Base-by-base conservation (phyloP, 2,113 vertebrate genomes). In the Alectura lathami region DNA sequence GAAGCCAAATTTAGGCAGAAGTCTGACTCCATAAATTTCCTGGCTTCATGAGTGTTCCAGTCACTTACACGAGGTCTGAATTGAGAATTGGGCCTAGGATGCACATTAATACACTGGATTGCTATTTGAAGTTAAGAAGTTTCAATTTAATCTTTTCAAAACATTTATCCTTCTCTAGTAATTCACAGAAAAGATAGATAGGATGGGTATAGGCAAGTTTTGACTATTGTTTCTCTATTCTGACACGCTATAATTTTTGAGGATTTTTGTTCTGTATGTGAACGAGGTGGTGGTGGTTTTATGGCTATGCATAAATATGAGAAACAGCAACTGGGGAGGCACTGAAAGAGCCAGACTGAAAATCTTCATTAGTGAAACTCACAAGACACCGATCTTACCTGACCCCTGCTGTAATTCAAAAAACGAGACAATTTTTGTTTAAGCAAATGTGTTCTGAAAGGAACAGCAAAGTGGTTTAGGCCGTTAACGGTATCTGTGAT, bases 301-400 rank as follows among this genome's bases (percentile, higher is more conserved):
- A 72, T 21, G 26, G 40, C 80, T 87, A 26, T 45, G 75, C 48
- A 73, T 29, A 74, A 91, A 56, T 38, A 82, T 53, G 91, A 95
- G 91, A 96, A 86, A 93, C 18, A 92, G 42, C 48, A 96, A 66
- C 36, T 47, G 38, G 38, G 34, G 73, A 75, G 79, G 54, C 36
- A 43, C 64, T 77, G 75, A 94, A 86, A 64, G 59, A 93, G 78
- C 69, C 68, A 94, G 69, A 43, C 29, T 84, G 79, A 95, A 88
- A 84, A 54, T 45, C 21, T 74, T 94, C 38, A 66, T 92, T 83
- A 94, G 66, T 43, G 64, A 83, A 40, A 59, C 42, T 60, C 63
- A 69, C 34, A 72, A 83, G 59, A 73, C 67, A 29, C 23, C 69
- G 40, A 79, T 89, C 54, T 94, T 83, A 92, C 72, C 63, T 77